Evolutionary conservation across 2,888 invertebrate species (phyloP), one percentile per base, ranked within the genome.

Genomic region (Drosophila cognata): DNA sequence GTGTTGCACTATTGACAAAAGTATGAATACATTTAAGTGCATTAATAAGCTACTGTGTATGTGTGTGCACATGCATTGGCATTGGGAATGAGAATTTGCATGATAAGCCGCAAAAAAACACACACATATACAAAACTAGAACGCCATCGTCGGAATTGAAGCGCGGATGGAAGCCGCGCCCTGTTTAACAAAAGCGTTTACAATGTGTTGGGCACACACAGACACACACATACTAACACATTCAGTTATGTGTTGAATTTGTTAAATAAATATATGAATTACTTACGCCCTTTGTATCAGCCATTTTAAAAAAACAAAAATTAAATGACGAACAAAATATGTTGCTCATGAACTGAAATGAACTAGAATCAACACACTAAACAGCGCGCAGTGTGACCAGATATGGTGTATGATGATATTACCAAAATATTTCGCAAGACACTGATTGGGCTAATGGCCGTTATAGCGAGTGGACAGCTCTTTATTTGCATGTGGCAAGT

Each of bases 211-310:
- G 25, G 33, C 21, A 43, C 41, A 41, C n/a, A 21, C 18, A 33
- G 33, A 55, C 35, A 29, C 28, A 43, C 33, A 29, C 29, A 38
- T 29, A 46, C 31, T 35, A 25, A 1, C 16, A 60, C 50, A 33
- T 7, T 35, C 16, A 10, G 16, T 13, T 60, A 52, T 31, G 60
- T 63, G 41, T 11, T 48, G 2, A 43, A 41, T 18, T 52, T 55
- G 7, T 55, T 51, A 35, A 58, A 57, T 64, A 63, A 66, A 72
- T 67, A 46, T 64, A 41, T 56, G 50, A 53, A 53, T 48, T 84
- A 91, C 91, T 91, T 84, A 91, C 91, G 80, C 91, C 91, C 90
- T 91, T 91, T 66, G 92, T 91, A 80, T 91, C 91, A 76, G 91
- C 91, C 92, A 91, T 92, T 78, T 82, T 88, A 79, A 80, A 85